A percentile compares a stretch with the other conserved stretches of the same genome.
These are phyloP conservation scores for Microplitis manilae DNA, from an alignment of 2,888 invertebrate species.

Conservation along the genomic window DNA sequence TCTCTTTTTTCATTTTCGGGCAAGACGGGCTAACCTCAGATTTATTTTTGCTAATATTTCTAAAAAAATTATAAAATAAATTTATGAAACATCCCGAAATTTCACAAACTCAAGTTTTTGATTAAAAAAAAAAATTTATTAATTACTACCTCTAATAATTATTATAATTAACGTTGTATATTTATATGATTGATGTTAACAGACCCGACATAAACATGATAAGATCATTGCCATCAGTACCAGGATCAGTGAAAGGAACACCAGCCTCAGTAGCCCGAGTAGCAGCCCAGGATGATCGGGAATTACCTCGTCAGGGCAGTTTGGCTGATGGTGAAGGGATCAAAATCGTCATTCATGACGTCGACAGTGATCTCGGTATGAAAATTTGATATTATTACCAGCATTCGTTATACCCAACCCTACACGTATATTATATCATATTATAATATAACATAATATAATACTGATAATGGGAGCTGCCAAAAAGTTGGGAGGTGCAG, in stretches of 20 bases:
- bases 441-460: background rate
- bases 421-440: background rate
- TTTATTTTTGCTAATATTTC: no score
- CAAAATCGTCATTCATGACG: slow-evolving; percentile 93
- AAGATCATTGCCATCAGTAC: slow-evolving; percentile 72
- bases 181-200: slow-evolving; percentile 51
- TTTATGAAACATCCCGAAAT: no score
- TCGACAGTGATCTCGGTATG: slow-evolving; percentile 76
- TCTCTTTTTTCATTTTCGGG: no score
- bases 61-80: no score
- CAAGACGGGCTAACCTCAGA: no score
- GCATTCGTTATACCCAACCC: no score
- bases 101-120: no score
- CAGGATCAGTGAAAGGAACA: slow-evolving; percentile 70
- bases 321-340: slow-evolving; percentile 93
- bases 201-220: slow-evolving; percentile 82
- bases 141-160: no score
- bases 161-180: no score
- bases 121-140: no score
- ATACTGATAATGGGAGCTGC: background rate
- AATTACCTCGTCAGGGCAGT: slow-evolving; percentile 82
- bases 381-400: slow-evolving; percentile 30
- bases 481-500: background rate
- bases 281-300: slow-evolving; percentile 78
- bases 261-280: slow-evolving; percentile 75